These are phyloP conservation scores for Nemotelus nigrinus DNA, from an alignment of 2,888 invertebrate genomes.

Conservation along the genomic window DNA sequence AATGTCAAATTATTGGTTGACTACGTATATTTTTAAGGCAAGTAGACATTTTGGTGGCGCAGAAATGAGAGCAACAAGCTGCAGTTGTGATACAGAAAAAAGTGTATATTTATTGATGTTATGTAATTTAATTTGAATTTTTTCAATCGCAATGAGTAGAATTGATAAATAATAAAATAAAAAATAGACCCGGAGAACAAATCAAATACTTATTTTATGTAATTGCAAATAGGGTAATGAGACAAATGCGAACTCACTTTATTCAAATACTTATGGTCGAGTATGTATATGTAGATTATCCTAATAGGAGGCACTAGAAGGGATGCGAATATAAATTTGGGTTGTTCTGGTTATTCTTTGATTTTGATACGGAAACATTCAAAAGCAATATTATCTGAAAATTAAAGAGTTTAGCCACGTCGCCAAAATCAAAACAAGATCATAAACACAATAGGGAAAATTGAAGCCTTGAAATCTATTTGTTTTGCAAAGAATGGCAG, in stretches of 20 bases:
- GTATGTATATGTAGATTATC: constrained; percentile 55
- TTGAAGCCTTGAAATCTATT: too few species aligned
- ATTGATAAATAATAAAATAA: constrained; percentile 69
- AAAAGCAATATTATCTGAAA: constrained; percentile 49
- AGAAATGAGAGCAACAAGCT: constrained; percentile 47
- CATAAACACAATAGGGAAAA: neutral
- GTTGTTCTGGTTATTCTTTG: neutral
- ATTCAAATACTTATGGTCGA: constrained; percentile 54
- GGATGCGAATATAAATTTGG: constrained; percentile 52
- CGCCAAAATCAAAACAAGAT: constrained; percentile 44
- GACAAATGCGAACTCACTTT: constrained; percentile 54
- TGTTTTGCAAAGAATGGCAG: neutral
- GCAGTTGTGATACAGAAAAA: constrained; percentile 65
- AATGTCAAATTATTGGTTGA: neutral
- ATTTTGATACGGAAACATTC: constrained; percentile 51
- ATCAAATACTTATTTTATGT: constrained; percentile 23
- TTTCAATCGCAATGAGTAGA: constrained; percentile 66
- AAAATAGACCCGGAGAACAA: constrained; percentile 54
- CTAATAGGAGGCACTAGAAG: constrained; percentile 66
- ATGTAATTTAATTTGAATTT: constrained; percentile 58
- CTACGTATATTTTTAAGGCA: constrained; percentile 4
- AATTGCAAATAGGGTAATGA: constrained; percentile 23
- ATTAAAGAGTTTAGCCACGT: constrained; percentile 23
- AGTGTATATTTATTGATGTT: constrained; percentile 25
- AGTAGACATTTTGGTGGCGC: constrained; percentile 51